Base-by-base conservation (phyloP, 2,888 invertebrate species). In the Dorcus hopei region DNA sequence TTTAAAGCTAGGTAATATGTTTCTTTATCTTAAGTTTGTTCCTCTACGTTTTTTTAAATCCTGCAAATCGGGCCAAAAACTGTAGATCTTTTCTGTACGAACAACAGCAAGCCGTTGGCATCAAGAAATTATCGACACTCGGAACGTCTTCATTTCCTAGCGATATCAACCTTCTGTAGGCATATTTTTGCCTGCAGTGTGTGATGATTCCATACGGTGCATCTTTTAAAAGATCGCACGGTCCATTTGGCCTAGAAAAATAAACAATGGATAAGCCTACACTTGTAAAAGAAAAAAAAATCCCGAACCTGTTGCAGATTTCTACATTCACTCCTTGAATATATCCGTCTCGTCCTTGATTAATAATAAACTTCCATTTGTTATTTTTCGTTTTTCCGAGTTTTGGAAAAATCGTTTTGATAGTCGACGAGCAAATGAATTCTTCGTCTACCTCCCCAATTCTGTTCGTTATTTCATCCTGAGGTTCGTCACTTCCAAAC, bases 61-160 rank as follows among this genome's bases (percentile, higher is more conserved):
- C 6, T 8, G 63, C 66, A 48, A 66, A 64, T 33, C 63, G 49
- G 8, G 61, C 53, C 47, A 70, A 57, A 61, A 66, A 67, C 8
- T 67, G 63, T 4, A 64, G 52, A 65, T 71, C 70, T 11, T 66
- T 66, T 55, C 64, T 74, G 55, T 76, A 77, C 3, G 76, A 69
- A 57, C 92, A 92, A 52, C 88, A 86, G 72, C 92, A 92, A 68
- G 91, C 91, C 19, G 89, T 87, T 1, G 92, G 91, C 52, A 91
- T 78, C 67, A 80, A 79, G 61, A 90, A 85, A 8, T 77, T 72
- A 57, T 83, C 84, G 14, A 80, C 77, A 9, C 76, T 66, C 1
- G 83, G 70, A 6, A 77, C 69, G 0, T 81, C 82, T 8, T 75
- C 72, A 0, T 76, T 70, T 48, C 77, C 79, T 0, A 89, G 65